phyloP scores from a whole-genome alignment of 92 coral and sea anemone genomes.

The Palythoa grandiflora region DNA sequence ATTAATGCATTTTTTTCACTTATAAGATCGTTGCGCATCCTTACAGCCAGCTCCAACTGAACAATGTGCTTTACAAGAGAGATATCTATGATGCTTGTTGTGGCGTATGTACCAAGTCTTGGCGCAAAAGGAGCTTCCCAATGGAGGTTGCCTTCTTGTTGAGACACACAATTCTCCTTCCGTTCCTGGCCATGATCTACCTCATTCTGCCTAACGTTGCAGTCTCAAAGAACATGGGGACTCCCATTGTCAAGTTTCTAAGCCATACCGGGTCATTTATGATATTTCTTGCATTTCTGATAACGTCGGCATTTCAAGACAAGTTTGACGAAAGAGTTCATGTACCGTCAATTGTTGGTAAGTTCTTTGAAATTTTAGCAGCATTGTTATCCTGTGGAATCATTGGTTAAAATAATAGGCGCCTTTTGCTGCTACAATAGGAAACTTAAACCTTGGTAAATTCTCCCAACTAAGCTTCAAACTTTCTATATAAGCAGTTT shows the following conservation, averaged over 20 bases:
- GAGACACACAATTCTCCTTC: constrained; percentile 65
- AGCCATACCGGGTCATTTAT: constrained; percentile 67
- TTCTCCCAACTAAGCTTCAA: no score
- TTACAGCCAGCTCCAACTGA: constrained; percentile 63
- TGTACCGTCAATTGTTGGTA: constrained; percentile 55
- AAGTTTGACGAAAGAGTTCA: constrained; percentile 34
- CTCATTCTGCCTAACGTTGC: constrained; percentile 44
- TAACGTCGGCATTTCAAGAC: constrained; percentile 61
- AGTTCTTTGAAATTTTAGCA: neutral
- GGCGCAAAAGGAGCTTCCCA: constrained; percentile 48
- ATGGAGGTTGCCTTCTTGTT: constrained; percentile 45
- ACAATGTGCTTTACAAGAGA: constrained; percentile 55
- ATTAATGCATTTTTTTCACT: neutral
- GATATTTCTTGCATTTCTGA: constrained; percentile 52
- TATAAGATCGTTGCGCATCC: constrained; percentile 72
- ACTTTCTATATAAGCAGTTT: no score
- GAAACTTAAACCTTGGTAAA: no score
- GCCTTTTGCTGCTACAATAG: no score
- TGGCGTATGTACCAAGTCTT: constrained; percentile 36
- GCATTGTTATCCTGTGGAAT: no score
- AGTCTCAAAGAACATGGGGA: constrained; percentile 45
- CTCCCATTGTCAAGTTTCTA: constrained; percentile 59
- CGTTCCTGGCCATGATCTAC: constrained; percentile 57
- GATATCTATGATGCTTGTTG: constrained; percentile 37
- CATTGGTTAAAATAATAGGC: no score